Percentiles rank a stretch among this genome's conserved stretches.
Evolutionary conservation across 35 echinoderm and acorn worm species (phyloP).

Genomic region (Strongylocentrotus purpuratus): DNA sequence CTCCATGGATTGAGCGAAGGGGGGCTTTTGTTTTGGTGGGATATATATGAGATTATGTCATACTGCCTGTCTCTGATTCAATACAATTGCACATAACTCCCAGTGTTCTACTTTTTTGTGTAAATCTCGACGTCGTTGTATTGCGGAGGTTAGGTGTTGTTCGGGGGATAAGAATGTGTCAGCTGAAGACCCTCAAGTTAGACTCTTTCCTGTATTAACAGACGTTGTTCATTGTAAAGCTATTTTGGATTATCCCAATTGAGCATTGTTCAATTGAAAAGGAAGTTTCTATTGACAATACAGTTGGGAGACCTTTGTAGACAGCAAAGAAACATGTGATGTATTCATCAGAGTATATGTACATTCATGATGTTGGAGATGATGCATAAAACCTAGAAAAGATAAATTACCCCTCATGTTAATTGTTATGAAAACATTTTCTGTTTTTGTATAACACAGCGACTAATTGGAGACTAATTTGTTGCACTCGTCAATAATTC

Average conservation of each 20-base stretch:
- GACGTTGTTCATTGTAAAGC: constrained; percentile 9
- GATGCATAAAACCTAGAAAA: no score
- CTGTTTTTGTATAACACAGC: no score
- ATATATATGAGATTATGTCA: constrained; percentile 14
- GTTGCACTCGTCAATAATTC: no score
- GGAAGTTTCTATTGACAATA: background rate
- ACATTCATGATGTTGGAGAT: no score
- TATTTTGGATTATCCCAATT: background rate
- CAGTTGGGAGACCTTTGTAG: background rate
- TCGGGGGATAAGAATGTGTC: background rate
- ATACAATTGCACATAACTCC: background rate
- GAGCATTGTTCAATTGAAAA: background rate
- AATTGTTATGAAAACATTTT: no score
- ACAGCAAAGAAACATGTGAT: no score
- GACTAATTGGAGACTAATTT: no score
- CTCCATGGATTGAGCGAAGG: background rate
- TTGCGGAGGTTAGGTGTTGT: background rate
- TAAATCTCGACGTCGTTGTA: background rate
- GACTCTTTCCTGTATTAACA: background rate
- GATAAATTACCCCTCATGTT: no score
- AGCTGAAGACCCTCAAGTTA: background rate
- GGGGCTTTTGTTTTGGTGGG: constrained; percentile 25
- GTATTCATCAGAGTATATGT: no score
- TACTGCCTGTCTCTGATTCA: background rate
- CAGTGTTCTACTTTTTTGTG: background rate